A percentile compares a stretch with the other conserved stretches of the same genome.
phyloP scores from a whole-genome alignment of 1,140 invertebrate species.

The Penaeus japonicus region DNA sequence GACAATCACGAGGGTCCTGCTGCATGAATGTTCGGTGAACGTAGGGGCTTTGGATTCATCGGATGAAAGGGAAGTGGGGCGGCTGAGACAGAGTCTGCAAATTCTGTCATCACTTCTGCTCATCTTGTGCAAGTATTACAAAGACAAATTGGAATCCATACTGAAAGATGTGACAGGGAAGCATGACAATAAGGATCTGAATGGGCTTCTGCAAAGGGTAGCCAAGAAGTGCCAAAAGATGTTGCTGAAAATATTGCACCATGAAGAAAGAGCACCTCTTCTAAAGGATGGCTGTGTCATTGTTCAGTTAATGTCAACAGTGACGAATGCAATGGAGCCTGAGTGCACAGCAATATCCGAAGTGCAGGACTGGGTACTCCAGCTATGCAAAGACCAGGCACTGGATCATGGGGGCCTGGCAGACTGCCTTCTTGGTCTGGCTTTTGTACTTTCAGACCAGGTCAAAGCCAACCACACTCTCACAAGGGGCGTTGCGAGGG shows the following conservation, averaged over 20 bases:
- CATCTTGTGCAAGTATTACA: conserved; percentile 40
- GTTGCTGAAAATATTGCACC: conserved; percentile 34
- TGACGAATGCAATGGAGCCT: conserved; percentile 40
- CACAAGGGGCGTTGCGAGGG: conserved; percentile 63
- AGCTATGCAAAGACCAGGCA: conserved; percentile 47
- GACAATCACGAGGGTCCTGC: conserved; percentile 19
- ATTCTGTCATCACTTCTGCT: conserved; percentile 38
- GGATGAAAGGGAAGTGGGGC: conserved; percentile 37
- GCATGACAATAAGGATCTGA: conserved; percentile 21
- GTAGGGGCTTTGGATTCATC: not conserved
- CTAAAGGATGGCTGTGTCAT: conserved; percentile 37
- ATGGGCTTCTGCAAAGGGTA: conserved; percentile 24
- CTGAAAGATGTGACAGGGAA: conserved; percentile 51
- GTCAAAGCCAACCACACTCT: conserved; percentile 61
- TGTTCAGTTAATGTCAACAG: conserved; percentile 38
- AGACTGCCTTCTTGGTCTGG: conserved; percentile 62
- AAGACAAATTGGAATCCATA: conserved; percentile 48
- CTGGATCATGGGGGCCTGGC: conserved; percentile 63
- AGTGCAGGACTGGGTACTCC: conserved; percentile 39
- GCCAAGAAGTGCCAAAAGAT: conserved; percentile 51
- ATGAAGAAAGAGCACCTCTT: conserved; percentile 19
- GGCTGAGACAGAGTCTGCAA: conserved; percentile 31
- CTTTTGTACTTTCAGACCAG: conserved; percentile 62
- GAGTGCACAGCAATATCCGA: conserved; percentile 26
- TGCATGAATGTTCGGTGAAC: conserved; percentile 35